A percentile compares a stretch with the other conserved stretches of the same genome.
These are phyloP conservation scores for Pseudomyrmex concolor DNA, from an alignment of 1,140 invertebrate genomes.

Conservation along the genomic window DNA sequence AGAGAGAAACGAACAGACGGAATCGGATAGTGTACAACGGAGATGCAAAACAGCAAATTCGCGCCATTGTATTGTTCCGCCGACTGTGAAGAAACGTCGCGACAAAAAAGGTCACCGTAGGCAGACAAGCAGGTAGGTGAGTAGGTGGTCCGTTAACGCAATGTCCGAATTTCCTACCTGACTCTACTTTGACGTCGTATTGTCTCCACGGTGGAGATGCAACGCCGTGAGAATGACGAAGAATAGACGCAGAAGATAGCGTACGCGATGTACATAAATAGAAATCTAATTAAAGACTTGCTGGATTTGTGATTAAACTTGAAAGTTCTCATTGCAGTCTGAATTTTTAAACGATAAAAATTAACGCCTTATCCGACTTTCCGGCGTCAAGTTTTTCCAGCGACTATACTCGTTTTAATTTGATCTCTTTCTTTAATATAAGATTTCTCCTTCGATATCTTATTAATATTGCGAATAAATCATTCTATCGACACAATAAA, in stretches of 20 bases:
- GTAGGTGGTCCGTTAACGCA: conserved; percentile 72
- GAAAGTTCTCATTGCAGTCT: too few relatives aligned
- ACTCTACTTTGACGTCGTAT: conserved; percentile 71
- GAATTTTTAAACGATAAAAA: too few relatives aligned
- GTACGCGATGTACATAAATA: conserved; percentile 5
- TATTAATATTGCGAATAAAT: conserved; percentile 19
- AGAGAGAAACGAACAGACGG: conserved; percentile 39
- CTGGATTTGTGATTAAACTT: not conserved
- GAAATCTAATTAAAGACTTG: conserved; percentile 24
- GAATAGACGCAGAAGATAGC: not conserved
- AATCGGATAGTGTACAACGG: conserved; percentile 35
- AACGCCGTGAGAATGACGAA: not conserved
- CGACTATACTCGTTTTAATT: too few relatives aligned
- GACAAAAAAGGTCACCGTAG: conserved; percentile 1
- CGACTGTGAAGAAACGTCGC: conserved; percentile 37
- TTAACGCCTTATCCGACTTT: too few relatives aligned
- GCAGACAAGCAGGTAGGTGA: not conserved
- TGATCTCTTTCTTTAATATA: not conserved
- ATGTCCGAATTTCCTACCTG: conserved; percentile 73
- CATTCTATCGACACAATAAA: not conserved
- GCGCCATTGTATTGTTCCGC: conserved; percentile 54
- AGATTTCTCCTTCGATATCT: not conserved
- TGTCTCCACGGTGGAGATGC: conserved; percentile 65
- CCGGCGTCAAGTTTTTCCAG: too few relatives aligned
- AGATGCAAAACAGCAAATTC: conserved; percentile 36